These are phyloP conservation scores for Uropetala carovei DNA, from an alignment of 2,888 invertebrate species.

Conservation along the genomic window DNA sequence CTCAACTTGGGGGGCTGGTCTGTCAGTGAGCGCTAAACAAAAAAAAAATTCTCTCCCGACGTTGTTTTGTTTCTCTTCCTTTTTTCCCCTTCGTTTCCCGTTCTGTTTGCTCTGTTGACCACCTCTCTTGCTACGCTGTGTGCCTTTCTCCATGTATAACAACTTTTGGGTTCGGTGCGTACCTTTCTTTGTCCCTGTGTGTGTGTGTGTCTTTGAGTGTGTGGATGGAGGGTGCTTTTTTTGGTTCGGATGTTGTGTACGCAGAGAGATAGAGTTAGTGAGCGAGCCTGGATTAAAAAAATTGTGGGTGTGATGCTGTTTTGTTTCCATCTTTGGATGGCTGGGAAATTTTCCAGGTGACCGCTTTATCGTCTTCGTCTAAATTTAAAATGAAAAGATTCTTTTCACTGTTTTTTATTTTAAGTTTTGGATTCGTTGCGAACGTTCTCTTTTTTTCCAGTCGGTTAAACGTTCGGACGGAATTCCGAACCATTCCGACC, in stretches of 20 bases:
- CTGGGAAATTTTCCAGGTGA: background rate
- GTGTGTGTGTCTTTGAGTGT: background rate
- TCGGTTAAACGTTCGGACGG: too few species aligned
- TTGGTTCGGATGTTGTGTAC: background rate
- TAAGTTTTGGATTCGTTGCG: too few species aligned
- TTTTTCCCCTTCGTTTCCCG: background rate
- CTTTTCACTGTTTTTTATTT: background rate
- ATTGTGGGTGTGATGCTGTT: background rate
- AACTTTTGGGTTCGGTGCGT: slow-evolving; percentile 22
- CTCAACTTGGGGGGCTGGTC: background rate
- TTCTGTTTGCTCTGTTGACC: background rate
- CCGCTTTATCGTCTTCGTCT: background rate
- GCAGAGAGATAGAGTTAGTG: background rate
- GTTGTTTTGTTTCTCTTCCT: background rate
- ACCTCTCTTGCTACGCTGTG: background rate
- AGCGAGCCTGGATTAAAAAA: background rate
- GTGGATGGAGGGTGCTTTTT: background rate
- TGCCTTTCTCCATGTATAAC: background rate
- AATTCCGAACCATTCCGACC: too few species aligned
- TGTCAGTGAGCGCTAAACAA: background rate
- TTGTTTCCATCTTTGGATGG: background rate
- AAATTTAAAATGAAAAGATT: background rate
- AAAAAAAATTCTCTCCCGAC: background rate
- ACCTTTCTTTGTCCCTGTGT: background rate
- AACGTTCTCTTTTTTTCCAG: too few species aligned